phyloP scores from a whole-genome alignment of 2,113 vertebrate species.

The Thalassarche chlororhynchos region DNA sequence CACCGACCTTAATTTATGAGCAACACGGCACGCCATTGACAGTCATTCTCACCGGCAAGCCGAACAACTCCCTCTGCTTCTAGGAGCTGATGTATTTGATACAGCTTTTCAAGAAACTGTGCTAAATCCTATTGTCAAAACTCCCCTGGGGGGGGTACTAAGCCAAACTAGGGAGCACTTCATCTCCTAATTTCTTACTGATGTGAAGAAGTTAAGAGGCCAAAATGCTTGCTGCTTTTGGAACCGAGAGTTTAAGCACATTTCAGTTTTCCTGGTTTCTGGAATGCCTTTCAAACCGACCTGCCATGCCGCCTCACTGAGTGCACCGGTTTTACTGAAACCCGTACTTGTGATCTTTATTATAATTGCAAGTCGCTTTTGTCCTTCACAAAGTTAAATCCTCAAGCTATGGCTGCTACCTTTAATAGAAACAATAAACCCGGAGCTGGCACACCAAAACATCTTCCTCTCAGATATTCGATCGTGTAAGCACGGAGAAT shows the following conservation, averaged over 20 bases:
- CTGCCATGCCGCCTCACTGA: neutral
- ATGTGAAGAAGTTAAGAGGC: neutral
- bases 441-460: neutral
- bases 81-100: neutral
- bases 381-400: neutral
- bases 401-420: neutral
- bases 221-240: neutral
- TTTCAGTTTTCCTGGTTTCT: neutral
- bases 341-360: neutral
- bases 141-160: neutral
- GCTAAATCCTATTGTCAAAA: neutral
- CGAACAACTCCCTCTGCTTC: neutral
- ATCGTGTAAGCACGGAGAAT: neutral
- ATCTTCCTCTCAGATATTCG: neutral
- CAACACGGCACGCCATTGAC: accelerated
- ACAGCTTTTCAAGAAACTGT: neutral
- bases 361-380: neutral
- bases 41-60: neutral
- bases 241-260: neutral
- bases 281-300: neutral
- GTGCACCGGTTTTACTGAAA: neutral
- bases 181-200: neutral
- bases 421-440: neutral
- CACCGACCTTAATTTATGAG: neutral
- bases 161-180: neutral